Base-by-base conservation (phyloP, 2,797 vertebrate species). In the Betta splendens region DNA sequence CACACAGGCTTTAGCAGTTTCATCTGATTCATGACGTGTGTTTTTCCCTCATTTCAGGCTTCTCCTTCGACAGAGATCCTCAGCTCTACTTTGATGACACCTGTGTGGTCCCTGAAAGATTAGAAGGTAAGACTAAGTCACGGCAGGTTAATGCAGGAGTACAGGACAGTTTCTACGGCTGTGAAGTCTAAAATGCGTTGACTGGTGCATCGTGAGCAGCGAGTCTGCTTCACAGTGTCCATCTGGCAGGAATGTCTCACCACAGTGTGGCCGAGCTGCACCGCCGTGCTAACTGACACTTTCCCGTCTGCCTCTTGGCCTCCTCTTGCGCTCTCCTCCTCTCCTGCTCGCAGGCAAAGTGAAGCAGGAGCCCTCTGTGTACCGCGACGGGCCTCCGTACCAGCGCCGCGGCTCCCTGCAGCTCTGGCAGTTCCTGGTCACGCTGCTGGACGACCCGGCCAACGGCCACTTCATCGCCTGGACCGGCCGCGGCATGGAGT, bases 391-490 rank as follows among this genome's bases (percentile, higher is more conserved):
- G 0, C 95, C 95, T 3, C 95, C 96, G 3, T 98, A 97, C 87
- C 97, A 98, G 88, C 92, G 97, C 17, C 92, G 97, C 0, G 96
- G 96, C 10, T 97, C 96, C 9, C 91, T 98, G 33, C 97, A 99
- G 89, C 94, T 99, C 50, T 99, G 97, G 97, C 97, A 98, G 70
- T 99, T 99, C 73, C 91, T 99, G 18, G 96, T 98, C 68, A 97
- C 96, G 0, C 89, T 98, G 28, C 91, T 98, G 38, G 96, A 98
- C 0, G 96, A 98, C 80, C 96, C 96, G 0, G 93, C 95, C 63
- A 98, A 98, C 0, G 93, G 95, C 3, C 96, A 98, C 80, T 98
- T 98, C 87, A 98, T 98, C 0, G 95, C 96, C 23, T 98, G 96
- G 96, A 98, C 96, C 0, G 96, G 96, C 17, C 93, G 96, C 1